Conservation (phyloP, 2,888 invertebrate species). For the Philereme vetulata region DNA sequence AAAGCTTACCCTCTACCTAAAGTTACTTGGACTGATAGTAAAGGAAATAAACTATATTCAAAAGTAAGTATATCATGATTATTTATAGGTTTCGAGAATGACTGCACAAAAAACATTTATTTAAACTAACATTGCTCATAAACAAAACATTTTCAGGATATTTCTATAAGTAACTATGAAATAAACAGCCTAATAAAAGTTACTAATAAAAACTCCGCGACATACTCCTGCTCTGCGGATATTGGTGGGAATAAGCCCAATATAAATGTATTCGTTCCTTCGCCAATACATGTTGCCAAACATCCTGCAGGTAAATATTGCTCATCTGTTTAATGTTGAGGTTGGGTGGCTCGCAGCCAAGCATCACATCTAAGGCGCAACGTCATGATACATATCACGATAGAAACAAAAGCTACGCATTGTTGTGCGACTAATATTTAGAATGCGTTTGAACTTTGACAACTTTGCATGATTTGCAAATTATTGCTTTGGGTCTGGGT, state of each 20-base stretch:
- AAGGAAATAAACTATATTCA: slow-evolving; percentile 13
- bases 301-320: neutral
- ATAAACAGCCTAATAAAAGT: slow-evolving; percentile 11
- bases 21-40: slow-evolving; percentile 20
- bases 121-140: too few species aligned
- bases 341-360: too few species aligned
- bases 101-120: neutral
- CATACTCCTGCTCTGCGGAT: slow-evolving; percentile 17
- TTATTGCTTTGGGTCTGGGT: too few species aligned
- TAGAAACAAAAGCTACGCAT: too few species aligned
- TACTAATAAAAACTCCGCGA: slow-evolving; percentile 6
- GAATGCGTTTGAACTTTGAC: too few species aligned
- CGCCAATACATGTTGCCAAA: slow-evolving; percentile 18
- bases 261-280: slow-evolving; percentile 12
- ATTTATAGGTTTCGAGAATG: too few species aligned
- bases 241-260: slow-evolving; percentile 6
- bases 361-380: too few species aligned
- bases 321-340: too few species aligned
- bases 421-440: too few species aligned
- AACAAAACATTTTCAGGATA: too few species aligned
- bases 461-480: too few species aligned
- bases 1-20: slow-evolving; percentile 19
- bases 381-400: too few species aligned
- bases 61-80: neutral
- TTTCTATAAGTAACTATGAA: neutral